Percentiles rank a stretch among this genome's conserved stretches.
These are phyloP conservation scores for Aphodius sticticus DNA, from an alignment of 2,888 invertebrate species.

Conservation along the genomic window DNA sequence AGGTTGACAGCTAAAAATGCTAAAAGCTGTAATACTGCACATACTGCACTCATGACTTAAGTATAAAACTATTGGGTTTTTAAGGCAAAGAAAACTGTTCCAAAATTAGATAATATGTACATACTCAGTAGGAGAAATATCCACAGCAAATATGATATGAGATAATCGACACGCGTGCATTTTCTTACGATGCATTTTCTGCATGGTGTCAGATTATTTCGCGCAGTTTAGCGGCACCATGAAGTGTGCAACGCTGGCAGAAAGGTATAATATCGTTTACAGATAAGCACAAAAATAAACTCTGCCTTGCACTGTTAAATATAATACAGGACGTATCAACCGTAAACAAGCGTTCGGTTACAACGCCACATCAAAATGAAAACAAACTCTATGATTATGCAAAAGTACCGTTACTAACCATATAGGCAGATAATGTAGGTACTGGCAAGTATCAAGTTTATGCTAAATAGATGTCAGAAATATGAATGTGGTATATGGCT, in stretches of 20 bases:
- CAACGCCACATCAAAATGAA: background rate
- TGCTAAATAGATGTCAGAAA: background rate
- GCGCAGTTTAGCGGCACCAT: background rate
- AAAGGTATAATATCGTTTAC: background rate
- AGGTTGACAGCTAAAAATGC: too few relatives aligned
- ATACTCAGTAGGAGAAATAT: too few relatives aligned
- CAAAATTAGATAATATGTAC: too few relatives aligned
- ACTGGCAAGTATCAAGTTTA: background rate
- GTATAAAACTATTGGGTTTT: too few relatives aligned
- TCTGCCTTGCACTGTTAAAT: background rate
- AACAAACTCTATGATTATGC: background rate
- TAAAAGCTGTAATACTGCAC: too few relatives aligned
- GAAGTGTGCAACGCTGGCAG: background rate
- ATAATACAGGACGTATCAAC: background rate
- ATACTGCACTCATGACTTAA: too few relatives aligned
- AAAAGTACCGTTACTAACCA: too few relatives aligned
- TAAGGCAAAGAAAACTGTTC: too few relatives aligned
- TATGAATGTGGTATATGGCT: background rate
- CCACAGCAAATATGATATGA: background rate
- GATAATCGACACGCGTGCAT: background rate
- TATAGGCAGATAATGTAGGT: too few relatives aligned
- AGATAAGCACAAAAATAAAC: background rate
- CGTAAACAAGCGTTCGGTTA: background rate
- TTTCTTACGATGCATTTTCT: background rate
- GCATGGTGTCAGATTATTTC: background rate